Evolutionary conservation across 2,113 vertebrate genomes (phyloP).

Genomic region (Cephalopterus ornatus): DNA sequence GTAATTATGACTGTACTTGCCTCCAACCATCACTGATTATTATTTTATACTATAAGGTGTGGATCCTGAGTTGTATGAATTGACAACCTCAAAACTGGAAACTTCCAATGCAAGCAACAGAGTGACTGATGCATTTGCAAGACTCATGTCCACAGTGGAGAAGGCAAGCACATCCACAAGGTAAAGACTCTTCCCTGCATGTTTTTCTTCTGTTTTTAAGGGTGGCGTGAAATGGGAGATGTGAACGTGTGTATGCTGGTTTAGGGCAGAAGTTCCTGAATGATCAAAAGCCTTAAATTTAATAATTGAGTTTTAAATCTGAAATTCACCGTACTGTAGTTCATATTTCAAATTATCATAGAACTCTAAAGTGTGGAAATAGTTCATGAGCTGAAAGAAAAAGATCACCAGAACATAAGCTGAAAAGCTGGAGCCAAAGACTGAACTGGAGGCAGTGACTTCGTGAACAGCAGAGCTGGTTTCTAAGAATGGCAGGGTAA

Average conservation of each 20-base stretch:
- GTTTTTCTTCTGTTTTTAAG: background rate
- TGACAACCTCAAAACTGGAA: conserved; percentile 95
- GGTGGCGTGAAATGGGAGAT: background rate
- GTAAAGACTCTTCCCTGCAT: conserved; percentile 52
- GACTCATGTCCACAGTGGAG: conserved; percentile 96
- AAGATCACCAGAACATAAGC: background rate
- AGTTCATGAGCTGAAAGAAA: background rate
- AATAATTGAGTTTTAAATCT: background rate
- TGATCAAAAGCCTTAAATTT: background rate
- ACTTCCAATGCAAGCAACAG: conserved; percentile 74
- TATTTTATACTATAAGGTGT: conserved; percentile 85
- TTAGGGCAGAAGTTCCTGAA: background rate
- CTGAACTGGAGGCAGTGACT: background rate
- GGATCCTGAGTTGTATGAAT: conserved; percentile 94
- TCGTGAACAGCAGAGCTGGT: background rate
- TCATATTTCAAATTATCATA: background rate
- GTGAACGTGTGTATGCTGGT: background rate
- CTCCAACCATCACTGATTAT: conserved; percentile 74
- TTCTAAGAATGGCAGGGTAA: background rate
- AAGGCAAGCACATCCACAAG: conserved; percentile 95
- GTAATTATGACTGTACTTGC: background rate
- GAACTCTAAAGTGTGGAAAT: background rate
- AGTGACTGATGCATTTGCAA: conserved; percentile 91
- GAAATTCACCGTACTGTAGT: background rate
- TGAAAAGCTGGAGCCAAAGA: background rate